Base-by-base conservation (phyloP, 1,140 invertebrate species). In the Macrosteles quadrilineatus region DNA sequence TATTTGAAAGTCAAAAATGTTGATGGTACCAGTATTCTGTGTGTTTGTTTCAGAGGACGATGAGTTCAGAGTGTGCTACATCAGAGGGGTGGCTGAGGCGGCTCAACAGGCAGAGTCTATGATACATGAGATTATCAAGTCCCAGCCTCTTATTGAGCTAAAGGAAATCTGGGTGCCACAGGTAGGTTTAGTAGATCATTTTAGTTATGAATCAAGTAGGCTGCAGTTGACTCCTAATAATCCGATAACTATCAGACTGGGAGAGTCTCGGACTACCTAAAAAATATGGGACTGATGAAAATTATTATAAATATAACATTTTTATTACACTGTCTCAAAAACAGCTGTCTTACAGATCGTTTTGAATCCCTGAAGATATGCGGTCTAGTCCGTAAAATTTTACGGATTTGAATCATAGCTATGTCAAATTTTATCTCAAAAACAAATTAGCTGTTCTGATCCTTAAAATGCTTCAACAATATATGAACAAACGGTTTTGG, bases 91-190 rank as follows among this genome's bases (percentile, higher is more conserved):
- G 1, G 77, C 80, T 0, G 85, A 90, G 53, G 80, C 83, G 23
- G 86, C 90, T 0, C 85, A 86, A 64, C 76, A 87, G 3, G 93
- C 92, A 0, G 87, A 93, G 73, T 81, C 83, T 1, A 76, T 93
- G 68, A 86, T 96, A n/a, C 81, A 88, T 14, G 85, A 88, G 57
- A 87, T 91, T 70, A 85, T 95, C 0, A 82, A 82, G 2, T 87
- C 88, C 67, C 87, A 90, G 57, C 88, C 89, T 3, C 73, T 85
- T 0, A 84, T 91, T 19, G 84, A 89, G 50, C 83, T 84, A 12
- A 84, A 85, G 69, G 86, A 87, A 69, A 86, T 92, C 32, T 81
- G 80, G 32, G 86, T 95, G 1, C 88, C 91, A 0, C 45, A 72
- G 45, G 77, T 79, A 73, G 72, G 73, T 66, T 67, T 2, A 32